These are phyloP conservation scores for Bombus fervidus DNA, from an alignment of 1,140 invertebrate genomes.

Conservation along the genomic window DNA sequence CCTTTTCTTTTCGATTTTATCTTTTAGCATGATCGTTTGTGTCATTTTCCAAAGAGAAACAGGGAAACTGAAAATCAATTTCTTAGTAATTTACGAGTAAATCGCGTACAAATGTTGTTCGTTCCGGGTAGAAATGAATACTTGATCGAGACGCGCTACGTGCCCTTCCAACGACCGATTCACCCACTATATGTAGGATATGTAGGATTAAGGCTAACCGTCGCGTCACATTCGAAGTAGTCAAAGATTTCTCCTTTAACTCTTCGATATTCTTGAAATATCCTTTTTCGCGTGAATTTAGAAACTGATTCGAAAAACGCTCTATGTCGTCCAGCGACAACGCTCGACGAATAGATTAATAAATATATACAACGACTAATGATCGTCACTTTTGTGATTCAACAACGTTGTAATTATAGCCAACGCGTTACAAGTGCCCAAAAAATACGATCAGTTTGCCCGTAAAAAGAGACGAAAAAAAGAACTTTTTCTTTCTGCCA, in stretches of 20 bases:
- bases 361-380: background rate
- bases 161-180: background rate
- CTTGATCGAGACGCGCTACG: background rate
- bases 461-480: background rate
- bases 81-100: background rate
- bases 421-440: background rate
- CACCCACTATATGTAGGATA: background rate
- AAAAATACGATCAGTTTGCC: background rate
- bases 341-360: background rate
- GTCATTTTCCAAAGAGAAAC: background rate
- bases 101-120: too few relatives aligned
- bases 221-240: background rate
- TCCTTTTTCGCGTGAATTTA: background rate
- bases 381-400: background rate
- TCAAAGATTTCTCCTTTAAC: background rate
- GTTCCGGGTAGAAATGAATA: background rate
- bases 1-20: background rate
- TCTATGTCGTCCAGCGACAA: background rate
- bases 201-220: background rate
- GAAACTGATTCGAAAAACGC: background rate
- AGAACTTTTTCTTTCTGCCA: background rate
- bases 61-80: background rate
- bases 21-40: background rate
- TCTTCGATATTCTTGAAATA: background rate
- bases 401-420: background rate